These are phyloP conservation scores for Drosophila leonis DNA, from an alignment of 2,888 invertebrate genomes.

Conservation along the genomic window DNA sequence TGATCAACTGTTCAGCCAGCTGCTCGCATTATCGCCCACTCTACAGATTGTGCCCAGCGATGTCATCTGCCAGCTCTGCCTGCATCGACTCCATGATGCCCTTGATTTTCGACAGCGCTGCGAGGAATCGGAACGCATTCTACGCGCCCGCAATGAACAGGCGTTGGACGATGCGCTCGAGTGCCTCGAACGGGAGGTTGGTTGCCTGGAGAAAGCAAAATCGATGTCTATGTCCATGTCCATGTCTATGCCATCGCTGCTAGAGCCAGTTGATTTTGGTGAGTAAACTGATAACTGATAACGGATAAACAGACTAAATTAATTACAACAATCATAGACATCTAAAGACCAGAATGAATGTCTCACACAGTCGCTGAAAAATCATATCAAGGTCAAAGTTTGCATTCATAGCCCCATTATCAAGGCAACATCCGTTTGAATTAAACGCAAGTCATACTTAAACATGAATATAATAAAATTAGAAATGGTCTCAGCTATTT, in stretches of 20 bases:
- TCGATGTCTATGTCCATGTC: constrained; percentile 8
- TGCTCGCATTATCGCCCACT: constrained; percentile 59
- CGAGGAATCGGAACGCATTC: constrained; percentile 69
- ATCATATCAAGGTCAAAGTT: too few relatives aligned
- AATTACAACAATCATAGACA: neutral
- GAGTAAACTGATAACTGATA: constrained; percentile 23
- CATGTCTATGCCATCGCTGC: neutral
- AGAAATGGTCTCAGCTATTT: neutral
- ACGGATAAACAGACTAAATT: too few relatives aligned
- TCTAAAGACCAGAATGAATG: neutral
- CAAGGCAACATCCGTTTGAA: neutral
- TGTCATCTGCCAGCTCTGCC: constrained; percentile 74
- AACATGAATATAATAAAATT: too few relatives aligned
- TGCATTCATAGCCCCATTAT: neutral
- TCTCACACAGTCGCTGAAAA: neutral
- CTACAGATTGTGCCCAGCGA: constrained; percentile 65
- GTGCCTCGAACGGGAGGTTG: constrained; percentile 68
- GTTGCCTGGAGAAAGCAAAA: constrained; percentile 48
- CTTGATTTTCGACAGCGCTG: constrained; percentile 72
- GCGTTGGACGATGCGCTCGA: constrained; percentile 71
- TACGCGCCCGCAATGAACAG: constrained; percentile 68
- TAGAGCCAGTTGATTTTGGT: constrained; percentile 69
- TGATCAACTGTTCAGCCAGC: constrained; percentile 53
- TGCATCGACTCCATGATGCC: constrained; percentile 66
- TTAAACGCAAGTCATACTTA: neutral